phyloP scores from a whole-genome alignment of 2,888 invertebrate genomes.

The Dryobota labecula region DNA sequence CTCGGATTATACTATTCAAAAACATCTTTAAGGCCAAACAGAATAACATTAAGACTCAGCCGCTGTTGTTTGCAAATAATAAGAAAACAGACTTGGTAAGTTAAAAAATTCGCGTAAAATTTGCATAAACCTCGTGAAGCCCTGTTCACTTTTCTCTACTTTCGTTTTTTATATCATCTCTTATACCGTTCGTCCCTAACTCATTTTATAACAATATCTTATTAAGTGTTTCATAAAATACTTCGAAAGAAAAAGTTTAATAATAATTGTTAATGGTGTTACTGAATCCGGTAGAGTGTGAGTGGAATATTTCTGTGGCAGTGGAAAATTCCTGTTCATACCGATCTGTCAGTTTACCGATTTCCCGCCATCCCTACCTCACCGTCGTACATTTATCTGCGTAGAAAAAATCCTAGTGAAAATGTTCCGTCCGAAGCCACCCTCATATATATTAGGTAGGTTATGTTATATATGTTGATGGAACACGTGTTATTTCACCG shows the following conservation, averaged over 20 bases:
- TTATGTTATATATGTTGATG: conserved; percentile 63
- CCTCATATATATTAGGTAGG: conserved; percentile 67
- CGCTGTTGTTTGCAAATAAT: conserved; percentile 86
- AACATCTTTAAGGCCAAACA: conserved; percentile 70
- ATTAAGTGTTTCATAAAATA: conserved; percentile 65
- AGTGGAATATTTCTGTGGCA: conserved; percentile 34
- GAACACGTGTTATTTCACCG: conserved; percentile 72
- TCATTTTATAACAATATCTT: conserved; percentile 79
- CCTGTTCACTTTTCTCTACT: conserved; percentile 81
- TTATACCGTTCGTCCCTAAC: conserved; percentile 76
- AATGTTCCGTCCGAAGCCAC: conserved; percentile 66
- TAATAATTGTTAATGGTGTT: conserved; percentile 55
- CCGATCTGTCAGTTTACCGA: conserved; percentile 59
- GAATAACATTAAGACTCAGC: conserved; percentile 78
- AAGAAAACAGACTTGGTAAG: conserved; percentile 85
- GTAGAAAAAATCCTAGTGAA: conserved; percentile 66
- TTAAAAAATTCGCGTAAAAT: conserved; percentile 86
- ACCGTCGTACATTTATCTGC: conserved; percentile 62
- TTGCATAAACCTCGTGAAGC: conserved; percentile 86
- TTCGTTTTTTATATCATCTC: conserved; percentile 82
- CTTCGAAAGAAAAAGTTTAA: conserved; percentile 55
- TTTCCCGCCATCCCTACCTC: conserved; percentile 59
- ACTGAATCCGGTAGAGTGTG: conserved; percentile 13
- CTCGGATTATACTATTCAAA: conserved; percentile 73
- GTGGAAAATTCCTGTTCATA: conserved; percentile 44